A percentile compares a stretch with the other conserved stretches of the same genome.
Evolutionary conservation across 2,797 vertebrate species (phyloP).

Genomic region (Ciconia nigra): DNA sequence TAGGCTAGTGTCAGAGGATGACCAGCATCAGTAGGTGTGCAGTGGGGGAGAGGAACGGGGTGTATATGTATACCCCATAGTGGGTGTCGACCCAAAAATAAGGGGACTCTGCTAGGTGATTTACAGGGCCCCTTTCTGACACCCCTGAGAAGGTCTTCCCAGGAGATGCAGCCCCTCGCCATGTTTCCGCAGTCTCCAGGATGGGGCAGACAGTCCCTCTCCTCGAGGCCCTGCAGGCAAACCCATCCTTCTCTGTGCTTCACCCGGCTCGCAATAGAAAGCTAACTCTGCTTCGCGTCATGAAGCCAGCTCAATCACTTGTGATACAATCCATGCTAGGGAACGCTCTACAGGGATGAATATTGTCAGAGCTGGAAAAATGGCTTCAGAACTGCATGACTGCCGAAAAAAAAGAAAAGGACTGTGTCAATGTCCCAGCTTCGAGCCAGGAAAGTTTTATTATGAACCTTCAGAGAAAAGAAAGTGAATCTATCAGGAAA

Average conservation of each 20-base stretch:
- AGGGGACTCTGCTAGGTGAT: not conserved
- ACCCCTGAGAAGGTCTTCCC: not conserved
- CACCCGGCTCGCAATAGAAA: not conserved
- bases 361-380: not conserved
- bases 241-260: not conserved
- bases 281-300: not conserved
- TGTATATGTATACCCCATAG: not conserved
- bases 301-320: not conserved
- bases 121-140: not conserved
- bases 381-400: not conserved
- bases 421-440: not conserved
- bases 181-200: not conserved
- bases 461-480: not conserved
- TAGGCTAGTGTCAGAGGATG: not conserved
- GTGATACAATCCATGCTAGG: not conserved
- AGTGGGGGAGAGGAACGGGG: not conserved
- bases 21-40: no score
- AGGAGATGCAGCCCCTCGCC: rapidly evolving
- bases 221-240: rapidly evolving
- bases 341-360: not conserved
- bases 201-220: not conserved
- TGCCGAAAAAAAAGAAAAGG: not conserved
- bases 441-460: not conserved
- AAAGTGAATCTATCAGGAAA: not conserved
- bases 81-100: not conserved